Conservation (phyloP, 2,888 invertebrate genomes). For the Amphipoea oculea region DNA sequence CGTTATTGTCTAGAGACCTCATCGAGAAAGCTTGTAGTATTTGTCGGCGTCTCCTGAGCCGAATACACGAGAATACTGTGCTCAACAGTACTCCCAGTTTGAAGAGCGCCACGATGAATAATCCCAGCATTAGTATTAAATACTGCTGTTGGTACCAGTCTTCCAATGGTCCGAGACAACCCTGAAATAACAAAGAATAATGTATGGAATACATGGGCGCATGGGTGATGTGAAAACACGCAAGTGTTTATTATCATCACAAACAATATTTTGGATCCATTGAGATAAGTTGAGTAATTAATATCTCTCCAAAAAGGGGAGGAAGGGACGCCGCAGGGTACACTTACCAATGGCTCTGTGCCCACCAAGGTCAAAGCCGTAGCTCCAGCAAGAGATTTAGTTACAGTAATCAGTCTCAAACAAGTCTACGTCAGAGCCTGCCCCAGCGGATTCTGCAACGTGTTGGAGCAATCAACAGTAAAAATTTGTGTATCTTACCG, state of each 20-base stretch:
- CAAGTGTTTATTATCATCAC: neutral
- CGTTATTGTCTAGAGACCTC: conserved; percentile 81
- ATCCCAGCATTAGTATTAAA: conserved; percentile 91
- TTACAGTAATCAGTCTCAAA: neutral
- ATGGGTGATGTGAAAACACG: neutral
- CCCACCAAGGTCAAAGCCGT: neutral
- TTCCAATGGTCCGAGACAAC: conserved; percentile 93
- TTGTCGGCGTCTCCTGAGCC: conserved; percentile 89
- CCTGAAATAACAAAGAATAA: conserved; percentile 83
- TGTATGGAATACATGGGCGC: neutral
- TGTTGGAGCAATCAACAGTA: neutral
- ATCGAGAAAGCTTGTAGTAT: conserved; percentile 84
- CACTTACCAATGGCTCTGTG: neutral
- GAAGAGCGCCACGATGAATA: conserved; percentile 92
- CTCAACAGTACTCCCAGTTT: conserved; percentile 93
- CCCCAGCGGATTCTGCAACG: neutral
- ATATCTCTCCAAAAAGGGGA: too few species aligned
- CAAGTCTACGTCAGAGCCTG: neutral
- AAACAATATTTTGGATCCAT: neutral
- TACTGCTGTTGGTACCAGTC: conserved; percentile 95
- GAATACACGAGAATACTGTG: conserved; percentile 93
- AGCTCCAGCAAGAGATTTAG: neutral
- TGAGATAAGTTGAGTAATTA: neutral
- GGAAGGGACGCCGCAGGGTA: neutral
- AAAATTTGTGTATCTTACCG: conserved; percentile 79